These are phyloP conservation scores for Cetonia aurata DNA, from an alignment of 2,888 invertebrate species.

Conservation along the genomic window DNA sequence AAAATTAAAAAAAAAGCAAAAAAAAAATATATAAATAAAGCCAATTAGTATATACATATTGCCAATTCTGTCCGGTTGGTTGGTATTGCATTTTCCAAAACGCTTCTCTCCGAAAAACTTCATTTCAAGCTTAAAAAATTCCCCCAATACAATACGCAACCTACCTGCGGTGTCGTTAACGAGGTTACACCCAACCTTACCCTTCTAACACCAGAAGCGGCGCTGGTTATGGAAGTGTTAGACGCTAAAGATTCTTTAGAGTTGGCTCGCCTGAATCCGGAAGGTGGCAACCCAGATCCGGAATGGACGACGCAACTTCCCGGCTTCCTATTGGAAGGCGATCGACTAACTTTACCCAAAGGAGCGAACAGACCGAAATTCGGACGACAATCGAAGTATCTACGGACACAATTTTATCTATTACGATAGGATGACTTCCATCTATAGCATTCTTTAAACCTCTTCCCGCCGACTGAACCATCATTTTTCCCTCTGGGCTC, in stretches of 20 bases:
- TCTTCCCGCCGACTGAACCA: slow-evolving; percentile 91
- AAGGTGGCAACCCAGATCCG: slow-evolving; percentile 62
- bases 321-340: slow-evolving; percentile 80
- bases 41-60: no score
- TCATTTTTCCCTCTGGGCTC: slow-evolving; percentile 96
- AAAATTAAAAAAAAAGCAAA: no score
- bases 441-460: slow-evolving; percentile 70
- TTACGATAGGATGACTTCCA: background rate
- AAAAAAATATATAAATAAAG: no score
- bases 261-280: slow-evolving; percentile 77
- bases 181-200: slow-evolving; percentile 83
- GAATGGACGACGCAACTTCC: slow-evolving; percentile 75
- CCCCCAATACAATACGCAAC: slow-evolving; percentile 62
- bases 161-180: slow-evolving; percentile 74
- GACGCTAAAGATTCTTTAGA: slow-evolving; percentile 86
- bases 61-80: slow-evolving; percentile 53
- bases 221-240: slow-evolving; percentile 64
- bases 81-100: slow-evolving; percentile 53
- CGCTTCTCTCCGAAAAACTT: background rate
- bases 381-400: slow-evolving; percentile 94
- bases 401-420: slow-evolving; percentile 63
- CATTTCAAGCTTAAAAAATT: slow-evolving; percentile 24
- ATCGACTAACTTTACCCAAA: slow-evolving; percentile 87
- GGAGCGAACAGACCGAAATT: slow-evolving; percentile 96
- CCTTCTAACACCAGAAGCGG: slow-evolving; percentile 73